Percentiles rank a stretch among this genome's conserved stretches.
phyloP scores from a whole-genome alignment of 2,888 invertebrate species.

The Osmoderma eremita region DNA sequence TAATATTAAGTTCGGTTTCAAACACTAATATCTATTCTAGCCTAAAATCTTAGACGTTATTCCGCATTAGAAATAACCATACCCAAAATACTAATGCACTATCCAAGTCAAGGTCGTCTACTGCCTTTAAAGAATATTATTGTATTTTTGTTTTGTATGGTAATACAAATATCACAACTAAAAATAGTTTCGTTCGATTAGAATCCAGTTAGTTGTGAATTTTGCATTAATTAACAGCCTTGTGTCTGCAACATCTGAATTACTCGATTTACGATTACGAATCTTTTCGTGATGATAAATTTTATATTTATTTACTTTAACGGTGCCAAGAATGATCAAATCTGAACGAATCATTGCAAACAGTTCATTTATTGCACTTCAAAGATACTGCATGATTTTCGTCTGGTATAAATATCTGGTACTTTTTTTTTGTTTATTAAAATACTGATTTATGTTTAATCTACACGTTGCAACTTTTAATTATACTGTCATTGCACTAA shows the following conservation, averaged over 20 bases:
- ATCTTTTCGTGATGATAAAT: too few species aligned
- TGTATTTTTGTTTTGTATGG: too few species aligned
- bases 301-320: not conserved
- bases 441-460: not conserved
- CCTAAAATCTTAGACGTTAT: not conserved
- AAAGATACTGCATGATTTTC: not conserved
- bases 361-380: not conserved
- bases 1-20: conserved; percentile 11
- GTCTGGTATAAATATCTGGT: not conserved
- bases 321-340: conserved; percentile 11
- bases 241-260: too few species aligned
- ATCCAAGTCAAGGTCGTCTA: conserved; percentile 9
- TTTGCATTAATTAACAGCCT: too few species aligned
- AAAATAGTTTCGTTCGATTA: too few species aligned
- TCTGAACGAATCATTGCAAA: not conserved
- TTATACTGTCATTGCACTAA: not conserved
- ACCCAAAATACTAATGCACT: not conserved
- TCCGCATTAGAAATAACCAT: conserved; percentile 5
- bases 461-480: not conserved
- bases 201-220: too few species aligned
- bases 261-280: too few species aligned
- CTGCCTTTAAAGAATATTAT: not conserved
- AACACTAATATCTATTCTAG: not conserved
- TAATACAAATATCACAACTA: too few species aligned
- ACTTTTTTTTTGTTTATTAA: not conserved